These are phyloP conservation scores for Geothlypis trichas DNA, from an alignment of 2,113 vertebrate species.

Conservation along the genomic window DNA sequence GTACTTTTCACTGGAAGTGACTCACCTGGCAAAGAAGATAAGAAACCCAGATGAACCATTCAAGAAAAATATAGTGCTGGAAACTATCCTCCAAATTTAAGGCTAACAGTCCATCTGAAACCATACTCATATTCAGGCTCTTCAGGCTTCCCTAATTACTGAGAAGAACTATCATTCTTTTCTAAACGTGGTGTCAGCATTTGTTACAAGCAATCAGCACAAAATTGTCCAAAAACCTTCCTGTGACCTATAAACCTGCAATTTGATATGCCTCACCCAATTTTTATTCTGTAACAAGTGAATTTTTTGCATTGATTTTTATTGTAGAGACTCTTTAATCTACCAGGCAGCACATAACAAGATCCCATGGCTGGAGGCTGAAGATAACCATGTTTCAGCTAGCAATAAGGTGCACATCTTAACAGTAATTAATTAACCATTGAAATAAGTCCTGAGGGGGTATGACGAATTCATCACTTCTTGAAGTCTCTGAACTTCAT, in stretches of 20 bases:
- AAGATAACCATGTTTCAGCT: neutral
- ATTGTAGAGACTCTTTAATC: neutral
- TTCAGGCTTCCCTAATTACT: neutral
- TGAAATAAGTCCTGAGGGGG: constrained; percentile 6
- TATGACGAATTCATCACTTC: neutral
- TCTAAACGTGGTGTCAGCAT: constrained; percentile 17
- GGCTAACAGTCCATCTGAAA: neutral
- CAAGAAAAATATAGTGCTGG: neutral
- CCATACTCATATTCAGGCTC: neutral
- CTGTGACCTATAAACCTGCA: constrained; percentile 44
- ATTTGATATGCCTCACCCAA: neutral
- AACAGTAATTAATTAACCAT: constrained; percentile 10
- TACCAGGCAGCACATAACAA: neutral
- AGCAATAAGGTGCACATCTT: neutral
- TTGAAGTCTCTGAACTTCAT: neutral
- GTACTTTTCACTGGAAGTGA: constrained; percentile 32
- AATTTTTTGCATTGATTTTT: neutral
- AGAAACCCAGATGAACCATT: neutral
- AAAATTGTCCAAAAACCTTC: constrained; percentile 25
- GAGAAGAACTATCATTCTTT: neutral
- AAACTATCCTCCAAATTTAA: neutral
- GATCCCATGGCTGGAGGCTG: constrained; percentile 38
- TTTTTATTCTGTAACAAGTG: constrained; percentile 10
- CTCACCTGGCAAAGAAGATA: constrained; percentile 50
- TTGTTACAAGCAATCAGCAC: neutral